Base-by-base conservation (phyloP, 2,888 invertebrate species). In the Melinaea menophilus region DNA sequence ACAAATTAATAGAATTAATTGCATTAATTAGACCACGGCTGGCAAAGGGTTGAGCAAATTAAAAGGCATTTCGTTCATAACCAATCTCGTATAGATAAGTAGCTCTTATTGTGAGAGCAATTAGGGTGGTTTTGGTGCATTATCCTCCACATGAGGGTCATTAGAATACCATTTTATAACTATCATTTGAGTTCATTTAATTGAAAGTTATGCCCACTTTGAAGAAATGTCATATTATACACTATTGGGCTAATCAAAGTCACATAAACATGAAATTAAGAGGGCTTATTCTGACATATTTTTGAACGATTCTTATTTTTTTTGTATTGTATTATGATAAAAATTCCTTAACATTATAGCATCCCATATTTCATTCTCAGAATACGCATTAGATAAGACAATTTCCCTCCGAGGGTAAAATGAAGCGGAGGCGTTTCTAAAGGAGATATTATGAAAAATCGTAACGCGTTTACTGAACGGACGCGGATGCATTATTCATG, bases 391-490 rank as follows among this genome's bases (percentile, higher is more conserved):
- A 51, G 9, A 31, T 64, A 68, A 66, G 66, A 71, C 68, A 68
- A 70, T 70, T 67, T 67, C 68, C 64, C 61, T 66, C 66, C 62
- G 54, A 41, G 63, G 63, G 69, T 82, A 82, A 75, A 78, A 84
- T 73, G 67, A 68, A 68, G 68, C 64, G 68, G 64, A 64, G 70
- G 68, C 67, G 67, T 74, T 74, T 72, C 82, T 83, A 83, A 84
- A 81, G 82, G 77, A 78, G 84, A 83, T 86, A 89, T 88, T 90
- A 90, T 88, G 89, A 90, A 89, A 89, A 90, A 89, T 89, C 88
- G 87, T 90, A 89, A 89, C 88, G 79, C 87, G 74, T 84, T 90
- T 89, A 89, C 80, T 69, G 84, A 84, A 85, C 88, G 89, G 88
- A 88, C 88, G 79, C 69, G 64, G 61, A 61, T 90, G 78, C 81